These are phyloP conservation scores for Anoura caudifer DNA, from an alignment of 2,113 vertebrate genomes.

Conservation along the genomic window DNA sequence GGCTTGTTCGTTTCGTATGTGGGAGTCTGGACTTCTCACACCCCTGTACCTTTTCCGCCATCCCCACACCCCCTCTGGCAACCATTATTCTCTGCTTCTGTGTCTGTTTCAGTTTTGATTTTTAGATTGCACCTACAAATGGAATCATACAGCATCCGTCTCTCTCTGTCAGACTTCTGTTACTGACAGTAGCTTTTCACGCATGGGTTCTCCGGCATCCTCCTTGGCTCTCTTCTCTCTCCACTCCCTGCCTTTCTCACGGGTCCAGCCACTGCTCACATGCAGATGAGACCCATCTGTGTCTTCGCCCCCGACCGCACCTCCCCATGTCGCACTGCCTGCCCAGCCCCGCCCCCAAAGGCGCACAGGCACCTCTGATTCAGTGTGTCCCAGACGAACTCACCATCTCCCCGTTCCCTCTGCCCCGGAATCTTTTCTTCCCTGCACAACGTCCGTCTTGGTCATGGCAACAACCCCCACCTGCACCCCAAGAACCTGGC, in stretches of 20 bases:
- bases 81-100: too few species aligned
- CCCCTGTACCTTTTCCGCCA: background rate
- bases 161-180: background rate
- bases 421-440: too few species aligned
- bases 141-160: background rate
- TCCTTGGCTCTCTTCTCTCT: background rate
- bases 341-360: background rate
- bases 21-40: background rate
- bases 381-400: background rate
- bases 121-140: background rate
- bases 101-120: background rate
- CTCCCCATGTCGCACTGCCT: background rate
- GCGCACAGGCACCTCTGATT: background rate
- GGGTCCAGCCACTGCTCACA: background rate
- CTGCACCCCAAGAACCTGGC: background rate
- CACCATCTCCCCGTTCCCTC: background rate
- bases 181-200: background rate
- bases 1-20: background rate
- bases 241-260: background rate
- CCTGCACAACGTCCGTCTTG: background rate
- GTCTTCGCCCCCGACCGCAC: background rate
- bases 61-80: background rate
- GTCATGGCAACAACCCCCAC: background rate
- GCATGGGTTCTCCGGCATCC: fast-evolving
- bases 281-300: background rate